Conservation (phyloP, 2,113 vertebrate species). For the Hepsetus odoe region DNA sequence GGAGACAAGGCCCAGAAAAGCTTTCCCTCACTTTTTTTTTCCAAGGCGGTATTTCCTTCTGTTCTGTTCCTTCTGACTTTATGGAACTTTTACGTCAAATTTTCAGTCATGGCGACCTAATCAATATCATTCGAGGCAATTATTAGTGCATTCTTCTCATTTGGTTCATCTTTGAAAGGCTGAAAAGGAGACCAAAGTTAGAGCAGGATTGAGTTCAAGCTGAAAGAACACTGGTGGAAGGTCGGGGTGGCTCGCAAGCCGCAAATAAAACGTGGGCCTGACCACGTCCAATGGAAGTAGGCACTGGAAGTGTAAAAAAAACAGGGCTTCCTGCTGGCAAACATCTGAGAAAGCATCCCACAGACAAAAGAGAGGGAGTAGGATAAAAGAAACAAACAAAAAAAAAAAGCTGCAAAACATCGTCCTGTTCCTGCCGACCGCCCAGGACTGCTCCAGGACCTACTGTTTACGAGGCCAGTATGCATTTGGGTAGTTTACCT, state of each 20-base stretch:
- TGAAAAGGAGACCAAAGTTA: too few species aligned
- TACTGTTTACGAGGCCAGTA: too few species aligned
- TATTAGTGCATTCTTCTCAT: not conserved
- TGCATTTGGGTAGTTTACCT: too few species aligned
- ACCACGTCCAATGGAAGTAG: conserved; percentile 35
- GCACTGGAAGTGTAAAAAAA: conserved; percentile 34
- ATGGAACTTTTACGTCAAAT: not conserved
- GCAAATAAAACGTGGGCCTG: conserved; percentile 39
- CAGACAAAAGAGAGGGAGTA: not conserved
- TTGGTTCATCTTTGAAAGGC: too few species aligned
- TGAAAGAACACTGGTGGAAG: conserved; percentile 14
- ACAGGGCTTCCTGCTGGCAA: conserved; percentile 25
- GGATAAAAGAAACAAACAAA: not conserved
- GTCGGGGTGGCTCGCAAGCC: conserved; percentile 8
- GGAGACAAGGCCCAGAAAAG: not conserved
- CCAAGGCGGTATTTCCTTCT: not conserved
- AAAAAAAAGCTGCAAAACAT: conserved; percentile 10
- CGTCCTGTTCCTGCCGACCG: not conserved
- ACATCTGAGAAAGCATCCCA: conserved; percentile 33
- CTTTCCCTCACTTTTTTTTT: not conserved
- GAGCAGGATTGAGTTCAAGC: not conserved
- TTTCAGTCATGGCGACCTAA: too few species aligned
- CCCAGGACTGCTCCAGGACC: not conserved
- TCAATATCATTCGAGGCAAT: too few species aligned
- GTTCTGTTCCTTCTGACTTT: not conserved